Evolutionary conservation across 1,140 invertebrate species (phyloP), one percentile per base, ranked within the genome.

Genomic region (Saxidomus purpurata): DNA sequence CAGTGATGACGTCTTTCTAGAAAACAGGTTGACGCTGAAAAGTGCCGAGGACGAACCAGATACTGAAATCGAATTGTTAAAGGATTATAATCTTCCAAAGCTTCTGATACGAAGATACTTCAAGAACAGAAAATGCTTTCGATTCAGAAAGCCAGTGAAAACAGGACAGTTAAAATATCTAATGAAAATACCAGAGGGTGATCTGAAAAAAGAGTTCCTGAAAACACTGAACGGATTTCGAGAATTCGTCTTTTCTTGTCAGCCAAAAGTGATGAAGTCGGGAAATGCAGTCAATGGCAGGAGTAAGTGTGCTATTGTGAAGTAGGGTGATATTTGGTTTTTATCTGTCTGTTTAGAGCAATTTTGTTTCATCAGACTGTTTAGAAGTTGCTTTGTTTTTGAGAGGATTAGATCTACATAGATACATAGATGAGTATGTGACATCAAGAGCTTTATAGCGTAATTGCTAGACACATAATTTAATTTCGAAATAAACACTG

Each of bases 71-170:
- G 52, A 55, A 19, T 19, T 19, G 15, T 22, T 55, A 8, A 22
- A 13, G 3, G 52, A 55, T 11, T n/a, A 55, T 22, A 55, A 55
- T 22, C 19, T 55, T 3, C 52, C 52, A 13, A 55, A 19, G 22
- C 36, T 0, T 34, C 43, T 40, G 6, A 77, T 77, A 19, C 11
- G 74, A 49, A 77, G 43, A 77, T 77, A 77, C 17, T 77, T 77
- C 43, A 77, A 77, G 74, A 43, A 25, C 0, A 43, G 74, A 25
- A 43, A n/a, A 55, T 55, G 52, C 19, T 55, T 55, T 19, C 8
- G 8, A n/a, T 55, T 55, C 19, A 55, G 52, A 19, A 55, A 55
- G 19, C 52, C 52, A 55, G 52, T 55, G 19, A 55, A 55, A n/a
- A 8, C 2, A 4, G 52, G 19, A 19, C 8, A 19, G 8, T 19